Conservation (phyloP, 2,797 vertebrate genomes). For the Rhabdomys pumilio region DNA sequence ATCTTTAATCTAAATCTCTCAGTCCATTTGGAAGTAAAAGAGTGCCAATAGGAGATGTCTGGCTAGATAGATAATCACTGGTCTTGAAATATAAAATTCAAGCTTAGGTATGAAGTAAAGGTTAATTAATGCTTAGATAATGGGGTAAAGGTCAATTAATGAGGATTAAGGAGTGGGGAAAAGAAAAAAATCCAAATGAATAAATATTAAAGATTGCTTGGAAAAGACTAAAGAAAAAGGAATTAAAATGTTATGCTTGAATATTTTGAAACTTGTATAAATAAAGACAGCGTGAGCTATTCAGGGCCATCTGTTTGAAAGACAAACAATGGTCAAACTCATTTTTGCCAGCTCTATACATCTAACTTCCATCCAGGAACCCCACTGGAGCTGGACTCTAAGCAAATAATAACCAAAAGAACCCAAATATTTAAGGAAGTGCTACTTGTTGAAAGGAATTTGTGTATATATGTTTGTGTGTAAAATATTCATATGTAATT, state of each 20-base stretch:
- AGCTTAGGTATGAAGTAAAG: background rate
- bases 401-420: background rate
- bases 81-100: background rate
- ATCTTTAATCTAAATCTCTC: too few relatives aligned
- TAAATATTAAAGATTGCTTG: background rate
- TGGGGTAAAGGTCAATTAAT: background rate
- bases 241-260: background rate
- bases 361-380: background rate
- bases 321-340: background rate
- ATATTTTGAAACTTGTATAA: background rate
- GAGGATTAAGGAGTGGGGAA: background rate
- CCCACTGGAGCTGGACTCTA: background rate
- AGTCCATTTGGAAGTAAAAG: too few relatives aligned
- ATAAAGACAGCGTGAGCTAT: background rate
- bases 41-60: background rate
- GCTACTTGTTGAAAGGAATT: background rate
- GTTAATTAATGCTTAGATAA: background rate
- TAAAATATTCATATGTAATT: background rate
- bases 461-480: background rate
- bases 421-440: background rate
- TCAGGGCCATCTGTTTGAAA: background rate
- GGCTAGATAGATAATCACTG: background rate
- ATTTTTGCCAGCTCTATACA: background rate
- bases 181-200: background rate
- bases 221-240: background rate